These are phyloP conservation scores for Lampropteryx suffumata DNA, from an alignment of 2,888 invertebrate genomes.

Conservation along the genomic window DNA sequence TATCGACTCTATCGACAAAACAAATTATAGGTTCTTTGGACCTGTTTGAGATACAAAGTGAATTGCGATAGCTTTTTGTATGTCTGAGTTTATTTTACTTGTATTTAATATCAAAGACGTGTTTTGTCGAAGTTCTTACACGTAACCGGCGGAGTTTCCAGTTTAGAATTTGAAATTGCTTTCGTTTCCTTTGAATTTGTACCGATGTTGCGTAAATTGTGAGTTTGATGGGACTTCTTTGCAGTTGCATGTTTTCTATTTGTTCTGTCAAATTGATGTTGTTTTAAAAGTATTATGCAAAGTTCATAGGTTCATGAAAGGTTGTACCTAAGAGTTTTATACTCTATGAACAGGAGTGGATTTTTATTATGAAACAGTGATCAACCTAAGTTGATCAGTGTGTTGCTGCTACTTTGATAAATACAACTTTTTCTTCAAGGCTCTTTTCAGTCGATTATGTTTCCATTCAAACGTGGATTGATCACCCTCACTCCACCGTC, in stretches of 20 bases:
- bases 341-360: too few relatives aligned
- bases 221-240: conserved; percentile 37
- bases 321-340: too few relatives aligned
- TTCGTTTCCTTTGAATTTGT: conserved; percentile 62
- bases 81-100: conserved; percentile 57
- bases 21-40: background rate
- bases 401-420: too few relatives aligned
- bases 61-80: background rate
- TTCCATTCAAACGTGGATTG: too few relatives aligned
- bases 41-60: background rate
- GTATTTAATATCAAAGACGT: conserved; percentile 76
- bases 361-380: too few relatives aligned
- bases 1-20: background rate
- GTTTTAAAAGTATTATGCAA: conserved; percentile 16
- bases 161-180: conserved; percentile 66
- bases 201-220: conserved; percentile 36
- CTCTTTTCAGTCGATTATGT: too few relatives aligned
- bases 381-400: too few relatives aligned
- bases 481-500: too few relatives aligned
- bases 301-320: background rate
- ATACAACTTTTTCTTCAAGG: too few relatives aligned
- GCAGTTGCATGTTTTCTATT: conserved; percentile 24
- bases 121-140: conserved; percentile 62
- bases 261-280: conserved; percentile 22
- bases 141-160: conserved; percentile 54